Base-by-base conservation (phyloP, 53 echinoderm and acorn worm genomes). In the Arbacia lixula region DNA sequence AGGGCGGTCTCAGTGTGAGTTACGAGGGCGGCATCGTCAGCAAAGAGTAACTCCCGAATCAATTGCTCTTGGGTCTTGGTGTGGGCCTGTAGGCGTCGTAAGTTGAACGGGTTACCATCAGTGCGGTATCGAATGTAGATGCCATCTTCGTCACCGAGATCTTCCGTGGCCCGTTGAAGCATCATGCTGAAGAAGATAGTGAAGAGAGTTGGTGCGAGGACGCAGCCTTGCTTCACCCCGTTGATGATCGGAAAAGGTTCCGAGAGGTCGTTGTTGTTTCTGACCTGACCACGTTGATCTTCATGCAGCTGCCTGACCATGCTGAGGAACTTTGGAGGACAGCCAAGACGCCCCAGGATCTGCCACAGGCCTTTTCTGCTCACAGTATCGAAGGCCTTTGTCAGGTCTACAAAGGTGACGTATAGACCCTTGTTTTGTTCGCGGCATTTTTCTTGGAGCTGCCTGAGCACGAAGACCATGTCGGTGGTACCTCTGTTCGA, bases 181-280 rank as follows among this genome's bases (percentile, higher is more conserved):
- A n/a, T n/a, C n/a, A n/a, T n/a, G n/a, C n/a, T n/a, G n/a, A n/a
- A n/a, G n/a, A n/a, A n/a, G n/a, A n/a, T n/a, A n/a, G n/a, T n/a
- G n/a, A n/a, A n/a, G n/a, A n/a, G n/a, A n/a, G n/a, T n/a, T n/a
- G n/a, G n/a, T 25, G 91, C 85, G 14, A 88, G 91, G 27, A 88
- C 86, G 74, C 87, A 91, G 5, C 91, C 85, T 43, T 91, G 92
- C 66, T 91, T 88, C 42, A 85, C 85, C 2, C 88, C 88, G 62
- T 68, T 84, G 28, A 27, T 71, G 37, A 88, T 88, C 19, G 49
- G 50, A 53, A 90, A 90, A n/a, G 51, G 53, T 29, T 73, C 53
- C 6, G 73, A 52, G 27, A 73, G 29, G 3, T 26, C 73, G 31
- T 31, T 53, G 16, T 52, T 52, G 30, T 68, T 52, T 71, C 67